Evolutionary conservation across 2,888 invertebrate genomes (phyloP).

Genomic region (Clepsis dumicolana): DNA sequence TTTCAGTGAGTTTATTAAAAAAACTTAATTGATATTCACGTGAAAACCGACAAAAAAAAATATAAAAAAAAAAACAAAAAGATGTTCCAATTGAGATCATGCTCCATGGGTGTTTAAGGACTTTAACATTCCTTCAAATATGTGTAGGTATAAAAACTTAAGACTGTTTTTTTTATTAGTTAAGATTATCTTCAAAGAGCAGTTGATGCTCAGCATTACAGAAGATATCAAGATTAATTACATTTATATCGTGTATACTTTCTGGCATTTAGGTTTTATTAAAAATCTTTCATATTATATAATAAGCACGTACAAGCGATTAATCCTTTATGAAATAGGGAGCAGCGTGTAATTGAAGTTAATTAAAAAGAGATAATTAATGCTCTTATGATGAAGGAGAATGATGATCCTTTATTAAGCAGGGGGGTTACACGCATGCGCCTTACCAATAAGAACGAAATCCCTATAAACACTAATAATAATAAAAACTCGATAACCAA

Average conservation of each 20-base stretch:
- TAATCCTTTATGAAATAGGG: conserved; percentile 15
- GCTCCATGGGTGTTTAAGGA: no score
- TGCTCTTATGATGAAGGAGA: conserved; percentile 19
- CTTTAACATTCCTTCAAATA: no score
- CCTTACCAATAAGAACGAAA: neutral
- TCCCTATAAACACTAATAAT: neutral
- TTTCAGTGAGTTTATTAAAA: no score
- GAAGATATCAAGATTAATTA: neutral
- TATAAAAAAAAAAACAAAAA: no score
- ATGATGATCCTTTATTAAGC: conserved; percentile 27
- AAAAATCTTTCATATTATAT: neutral
- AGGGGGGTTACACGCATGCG: conserved; percentile 14
- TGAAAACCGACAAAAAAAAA: no score
- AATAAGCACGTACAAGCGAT: neutral
- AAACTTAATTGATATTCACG: no score
- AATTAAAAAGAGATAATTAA: conserved; percentile 28
- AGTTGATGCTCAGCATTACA: neutral
- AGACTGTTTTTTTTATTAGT: no score
- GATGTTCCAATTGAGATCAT: no score
- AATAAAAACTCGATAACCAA: neutral
- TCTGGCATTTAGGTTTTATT: neutral
- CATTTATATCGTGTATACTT: neutral
- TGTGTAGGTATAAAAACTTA: no score
- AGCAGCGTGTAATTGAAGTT: conserved; percentile 26
- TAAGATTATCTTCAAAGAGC: neutral